Conservation (phyloP, 2,113 vertebrate species). For the Nycticryphes semicollaris region DNA sequence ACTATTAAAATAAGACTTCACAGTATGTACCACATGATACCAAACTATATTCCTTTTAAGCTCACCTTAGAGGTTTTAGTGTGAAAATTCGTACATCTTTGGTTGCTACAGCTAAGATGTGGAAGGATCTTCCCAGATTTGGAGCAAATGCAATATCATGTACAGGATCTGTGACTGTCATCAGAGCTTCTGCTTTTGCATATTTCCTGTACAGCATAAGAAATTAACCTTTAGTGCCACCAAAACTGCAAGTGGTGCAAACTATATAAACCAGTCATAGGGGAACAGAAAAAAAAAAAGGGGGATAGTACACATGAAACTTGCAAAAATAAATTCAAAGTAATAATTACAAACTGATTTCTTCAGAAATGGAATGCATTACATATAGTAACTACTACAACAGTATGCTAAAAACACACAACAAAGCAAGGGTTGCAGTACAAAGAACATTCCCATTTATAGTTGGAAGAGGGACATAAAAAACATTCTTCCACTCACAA, state of each 20-base stretch:
- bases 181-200: conserved; percentile 92
- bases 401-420: neutral
- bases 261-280: neutral
- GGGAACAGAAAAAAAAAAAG: neutral
- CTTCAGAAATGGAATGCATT: neutral
- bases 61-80: conserved; percentile 91
- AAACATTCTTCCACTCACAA: neutral
- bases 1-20: neutral
- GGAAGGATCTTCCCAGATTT: conserved; percentile 96
- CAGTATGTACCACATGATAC: neutral
- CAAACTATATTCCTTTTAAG: neutral
- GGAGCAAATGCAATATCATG: conserved; percentile 96
- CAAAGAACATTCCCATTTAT: neutral
- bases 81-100: conserved; percentile 98
- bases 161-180: conserved; percentile 94
- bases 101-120: conserved; percentile 94
- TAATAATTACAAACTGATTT: neutral
- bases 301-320: neutral
- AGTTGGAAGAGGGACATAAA: neutral
- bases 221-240: neutral
- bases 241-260: neutral
- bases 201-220: conserved; percentile 84
- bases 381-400: neutral
- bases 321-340: neutral
- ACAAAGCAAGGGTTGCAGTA: neutral